Evolutionary conservation across 2,797 vertebrate genomes (phyloP), one percentile per base, ranked within the genome.

Genomic region (Tragelaphus eurycerus): DNA sequence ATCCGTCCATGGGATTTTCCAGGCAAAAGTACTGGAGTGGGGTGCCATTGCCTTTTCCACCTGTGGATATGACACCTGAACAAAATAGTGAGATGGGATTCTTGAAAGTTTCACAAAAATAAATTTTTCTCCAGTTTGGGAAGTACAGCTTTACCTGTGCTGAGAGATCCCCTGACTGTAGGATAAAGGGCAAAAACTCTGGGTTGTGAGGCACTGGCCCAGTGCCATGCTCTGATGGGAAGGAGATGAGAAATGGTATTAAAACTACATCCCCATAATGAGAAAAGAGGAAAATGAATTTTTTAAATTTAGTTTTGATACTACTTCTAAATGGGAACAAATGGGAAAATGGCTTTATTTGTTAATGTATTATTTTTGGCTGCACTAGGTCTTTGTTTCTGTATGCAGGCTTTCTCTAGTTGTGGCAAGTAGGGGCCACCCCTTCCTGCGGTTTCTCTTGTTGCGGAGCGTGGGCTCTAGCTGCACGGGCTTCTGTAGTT

Each of bases 201-300:
- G 52, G 79, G 29, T 55, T 25, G 52, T 82, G 79, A 55, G 50
- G n/a, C 50, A 4, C 21, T 31, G 46, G 46, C 17, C 5, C 46
- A 81, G 29, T 31, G 29, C 27, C 9, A 0, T n/a, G 78, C 78
- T 83, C 81, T 7, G 4, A 25, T 55, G 81, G 81, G 17, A 83
- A 55, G 21, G 52, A 82, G 81, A 55, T 38, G 81, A 83, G 21
- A 55, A 38, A 83, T 83, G 81, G 21, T 83, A 15, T 83, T 83
- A 83, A 55, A 83, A 83, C n/a, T 38, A 25, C 1, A 3, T 38
- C 21, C n/a, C 52, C n/a, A 2, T 83, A 38, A 27, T 55, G 7
- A 15, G 19, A 55, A 55, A 82, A 82, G 78, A 15, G 79, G 12
- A 54, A 54, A 34, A 21, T 21, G 9, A 64, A 34, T 34, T 21